Conservation (phyloP, 2,797 vertebrate genomes). For the Chelonia mydas region DNA sequence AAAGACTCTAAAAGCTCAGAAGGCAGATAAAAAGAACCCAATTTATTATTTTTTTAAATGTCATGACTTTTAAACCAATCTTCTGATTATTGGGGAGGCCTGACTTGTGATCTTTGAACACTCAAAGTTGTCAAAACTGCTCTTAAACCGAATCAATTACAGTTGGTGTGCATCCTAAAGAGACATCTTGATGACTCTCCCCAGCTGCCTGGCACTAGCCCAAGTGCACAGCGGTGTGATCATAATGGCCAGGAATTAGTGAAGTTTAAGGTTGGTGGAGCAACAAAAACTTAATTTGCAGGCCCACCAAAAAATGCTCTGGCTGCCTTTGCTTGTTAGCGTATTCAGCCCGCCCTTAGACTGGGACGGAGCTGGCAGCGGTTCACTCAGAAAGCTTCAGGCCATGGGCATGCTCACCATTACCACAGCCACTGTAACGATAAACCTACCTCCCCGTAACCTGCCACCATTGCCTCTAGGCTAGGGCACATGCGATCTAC, state of each 20-base stretch:
- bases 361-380: no score
- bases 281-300: background rate
- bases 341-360: no score
- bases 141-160: fast-evolving
- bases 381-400: background rate
- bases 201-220: background rate
- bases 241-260: background rate
- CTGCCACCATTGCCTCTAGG: background rate
- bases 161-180: background rate
- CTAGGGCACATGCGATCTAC: background rate
- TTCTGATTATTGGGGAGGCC: background rate
- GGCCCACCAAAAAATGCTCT: background rate
- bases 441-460: background rate
- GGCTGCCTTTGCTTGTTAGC: no score
- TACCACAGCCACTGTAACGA: background rate
- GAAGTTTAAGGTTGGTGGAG: background rate
- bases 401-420: background rate
- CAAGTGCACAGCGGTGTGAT: background rate
- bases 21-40: background rate
- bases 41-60: background rate
- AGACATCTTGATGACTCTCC: background rate
- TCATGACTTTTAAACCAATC: background rate
- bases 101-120: background rate
- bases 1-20: background rate
- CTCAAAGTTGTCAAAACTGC: background rate